Conservation (phyloP, 2,113 vertebrate genomes). For the Rhinolophus sinicus region DNA sequence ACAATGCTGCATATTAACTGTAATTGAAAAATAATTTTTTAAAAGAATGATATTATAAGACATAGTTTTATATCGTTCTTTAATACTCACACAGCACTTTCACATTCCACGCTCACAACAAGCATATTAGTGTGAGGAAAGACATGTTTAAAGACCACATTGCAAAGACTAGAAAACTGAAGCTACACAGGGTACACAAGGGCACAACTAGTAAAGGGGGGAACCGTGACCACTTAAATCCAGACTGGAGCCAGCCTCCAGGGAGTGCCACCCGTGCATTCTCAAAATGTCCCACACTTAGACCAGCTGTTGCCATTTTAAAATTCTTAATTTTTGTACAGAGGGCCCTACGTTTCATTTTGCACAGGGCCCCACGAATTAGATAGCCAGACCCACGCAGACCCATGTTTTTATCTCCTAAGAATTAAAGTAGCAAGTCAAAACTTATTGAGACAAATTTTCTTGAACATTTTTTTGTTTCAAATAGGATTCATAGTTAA, state of each 20-base stretch:
- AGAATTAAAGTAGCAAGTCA: background rate
- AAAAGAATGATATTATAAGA: background rate
- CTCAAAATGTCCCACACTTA: accelerated
- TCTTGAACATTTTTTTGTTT: background rate
- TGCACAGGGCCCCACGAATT: accelerated
- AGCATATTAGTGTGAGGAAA: background rate
- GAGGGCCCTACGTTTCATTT: background rate
- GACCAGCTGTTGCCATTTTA: background rate
- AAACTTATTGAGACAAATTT: background rate
- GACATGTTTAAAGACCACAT: background rate
- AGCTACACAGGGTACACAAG: accelerated
- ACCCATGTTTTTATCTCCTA: background rate
- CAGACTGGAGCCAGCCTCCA: no score
- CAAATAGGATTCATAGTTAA: background rate
- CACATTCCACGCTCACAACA: background rate
- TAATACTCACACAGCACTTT: background rate
- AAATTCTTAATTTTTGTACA: background rate
- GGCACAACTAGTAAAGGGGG: background rate
- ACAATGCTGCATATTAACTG: background rate
- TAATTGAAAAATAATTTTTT: background rate
- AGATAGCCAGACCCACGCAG: background rate
- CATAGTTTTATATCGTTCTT: background rate
- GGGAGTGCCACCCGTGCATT: accelerated
- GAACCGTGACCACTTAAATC: background rate
- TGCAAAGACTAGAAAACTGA: background rate